Evolutionary conservation across 2,888 invertebrate species (phyloP).

Genomic region (Matsumyia berberina): DNA sequence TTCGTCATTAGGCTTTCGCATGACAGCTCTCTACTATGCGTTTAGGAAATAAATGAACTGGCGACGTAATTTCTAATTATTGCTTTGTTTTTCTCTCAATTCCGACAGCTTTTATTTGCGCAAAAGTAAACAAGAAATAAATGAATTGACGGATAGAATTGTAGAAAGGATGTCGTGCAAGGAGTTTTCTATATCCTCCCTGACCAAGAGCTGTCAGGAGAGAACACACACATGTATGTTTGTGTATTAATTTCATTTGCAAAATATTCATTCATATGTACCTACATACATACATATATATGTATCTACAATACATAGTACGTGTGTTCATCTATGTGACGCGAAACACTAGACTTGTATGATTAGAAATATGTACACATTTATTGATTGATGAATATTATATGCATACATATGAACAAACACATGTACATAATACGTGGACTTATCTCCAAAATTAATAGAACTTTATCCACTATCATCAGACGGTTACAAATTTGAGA

Average conservation of each 20-base stretch:
- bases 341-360: too few species aligned
- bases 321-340: too few species aligned
- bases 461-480: too few species aligned
- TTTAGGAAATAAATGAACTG: slow-evolving; percentile 40
- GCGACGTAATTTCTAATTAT: slow-evolving; percentile 51
- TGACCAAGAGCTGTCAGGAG: slow-evolving; percentile 1
- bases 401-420: too few species aligned
- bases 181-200: neutral
- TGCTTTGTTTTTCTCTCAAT: neutral
- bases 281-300: too few species aligned
- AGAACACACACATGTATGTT: slow-evolving; percentile 1
- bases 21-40: slow-evolving; percentile 39
- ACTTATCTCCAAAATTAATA: neutral
- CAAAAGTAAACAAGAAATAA: slow-evolving; percentile 2
- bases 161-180: neutral
- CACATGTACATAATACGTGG: neutral
- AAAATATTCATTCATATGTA: too few species aligned
- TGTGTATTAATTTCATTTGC: slow-evolving; percentile 19
- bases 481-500: too few species aligned
- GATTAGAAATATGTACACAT: neutral
- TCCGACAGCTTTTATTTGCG: neutral
- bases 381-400: slow-evolving; percentile 1
- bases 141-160: slow-evolving; percentile 19
- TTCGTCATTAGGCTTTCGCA: slow-evolving; percentile 31
- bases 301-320: too few species aligned